Conservation (phyloP, 1,140 invertebrate species). For the Mycetomoellerius zeteki region DNA sequence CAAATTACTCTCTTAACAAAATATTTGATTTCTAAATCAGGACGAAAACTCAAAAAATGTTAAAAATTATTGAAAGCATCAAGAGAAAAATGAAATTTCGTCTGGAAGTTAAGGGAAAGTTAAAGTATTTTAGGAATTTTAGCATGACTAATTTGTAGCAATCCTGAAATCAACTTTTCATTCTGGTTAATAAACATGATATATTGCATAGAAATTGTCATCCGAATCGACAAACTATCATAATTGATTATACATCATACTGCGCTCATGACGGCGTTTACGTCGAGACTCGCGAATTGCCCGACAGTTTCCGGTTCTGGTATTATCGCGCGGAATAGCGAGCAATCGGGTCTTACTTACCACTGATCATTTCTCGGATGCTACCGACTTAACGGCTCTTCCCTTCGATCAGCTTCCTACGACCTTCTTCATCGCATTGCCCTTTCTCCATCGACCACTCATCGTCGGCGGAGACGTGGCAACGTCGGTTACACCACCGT, state of each 20-base stretch:
- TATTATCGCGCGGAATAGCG: constrained; percentile 55
- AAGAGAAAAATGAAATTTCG: no score
- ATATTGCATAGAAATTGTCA: neutral
- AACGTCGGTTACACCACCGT: constrained; percentile 70
- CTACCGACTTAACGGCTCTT: constrained; percentile 78
- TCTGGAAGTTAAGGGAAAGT: no score
- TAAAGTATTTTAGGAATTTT: no score
- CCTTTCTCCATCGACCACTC: constrained; percentile 58
- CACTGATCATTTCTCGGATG: constrained; percentile 76
- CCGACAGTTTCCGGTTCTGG: constrained; percentile 46
- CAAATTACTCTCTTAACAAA: no score
- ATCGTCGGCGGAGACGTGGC: constrained; percentile 70
- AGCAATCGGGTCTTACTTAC: constrained; percentile 75
- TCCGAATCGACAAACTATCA: neutral
- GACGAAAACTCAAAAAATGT: no score
- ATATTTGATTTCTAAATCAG: no score
- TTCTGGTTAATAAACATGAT: neutral
- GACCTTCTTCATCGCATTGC: constrained; percentile 68
- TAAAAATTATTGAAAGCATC: no score
- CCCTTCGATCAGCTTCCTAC: constrained; percentile 68
- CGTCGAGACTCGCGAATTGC: constrained; percentile 21
- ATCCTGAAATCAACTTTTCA: no score
- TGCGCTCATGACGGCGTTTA: neutral
- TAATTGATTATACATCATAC: neutral
- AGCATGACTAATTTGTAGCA: no score